Percentiles rank a stretch among this genome's conserved stretches.
Conservation (phyloP, 2,113 vertebrate genomes). For the Salvelinus namaycush region DNA sequence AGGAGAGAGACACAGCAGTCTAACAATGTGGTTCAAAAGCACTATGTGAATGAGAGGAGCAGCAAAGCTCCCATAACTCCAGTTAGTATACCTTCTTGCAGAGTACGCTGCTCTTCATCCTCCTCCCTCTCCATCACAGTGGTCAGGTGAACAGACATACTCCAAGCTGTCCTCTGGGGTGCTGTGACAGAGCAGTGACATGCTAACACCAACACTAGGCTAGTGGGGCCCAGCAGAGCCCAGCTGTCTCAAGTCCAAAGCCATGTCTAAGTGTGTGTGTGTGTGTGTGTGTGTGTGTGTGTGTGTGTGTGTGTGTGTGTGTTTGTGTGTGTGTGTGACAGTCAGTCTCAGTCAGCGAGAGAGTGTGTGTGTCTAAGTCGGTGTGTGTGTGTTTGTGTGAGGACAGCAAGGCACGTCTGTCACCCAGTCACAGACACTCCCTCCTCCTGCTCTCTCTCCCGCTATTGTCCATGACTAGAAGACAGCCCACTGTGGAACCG, state of each 20-base stretch:
- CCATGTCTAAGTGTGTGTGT: neutral
- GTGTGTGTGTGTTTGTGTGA: neutral
- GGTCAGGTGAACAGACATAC: neutral
- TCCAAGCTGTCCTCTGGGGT: neutral
- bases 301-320: neutral
- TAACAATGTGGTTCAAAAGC: neutral
- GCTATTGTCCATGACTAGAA: neutral
- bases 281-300: neutral
- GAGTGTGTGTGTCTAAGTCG: too few relatives aligned
- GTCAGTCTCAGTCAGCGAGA: too few relatives aligned
- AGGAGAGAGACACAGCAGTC: neutral
- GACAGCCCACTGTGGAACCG: neutral
- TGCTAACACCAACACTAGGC: neutral
- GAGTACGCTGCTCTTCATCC: neutral
- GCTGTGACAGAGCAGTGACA: neutral
- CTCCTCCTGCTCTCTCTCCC: neutral
- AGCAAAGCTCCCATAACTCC: neutral
- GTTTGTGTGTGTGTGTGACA: too few relatives aligned
- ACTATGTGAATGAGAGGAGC: neutral
- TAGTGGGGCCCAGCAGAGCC: neutral
- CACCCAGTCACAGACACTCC: neutral
- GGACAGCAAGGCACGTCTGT: neutral
- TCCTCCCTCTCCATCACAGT: neutral
- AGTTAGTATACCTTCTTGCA: constrained; percentile 1
- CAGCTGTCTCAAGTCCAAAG: constrained; percentile 2